These are phyloP conservation scores for Andinoacara biseriatus DNA, from an alignment of 2,113 vertebrate species.

Conservation along the genomic window DNA sequence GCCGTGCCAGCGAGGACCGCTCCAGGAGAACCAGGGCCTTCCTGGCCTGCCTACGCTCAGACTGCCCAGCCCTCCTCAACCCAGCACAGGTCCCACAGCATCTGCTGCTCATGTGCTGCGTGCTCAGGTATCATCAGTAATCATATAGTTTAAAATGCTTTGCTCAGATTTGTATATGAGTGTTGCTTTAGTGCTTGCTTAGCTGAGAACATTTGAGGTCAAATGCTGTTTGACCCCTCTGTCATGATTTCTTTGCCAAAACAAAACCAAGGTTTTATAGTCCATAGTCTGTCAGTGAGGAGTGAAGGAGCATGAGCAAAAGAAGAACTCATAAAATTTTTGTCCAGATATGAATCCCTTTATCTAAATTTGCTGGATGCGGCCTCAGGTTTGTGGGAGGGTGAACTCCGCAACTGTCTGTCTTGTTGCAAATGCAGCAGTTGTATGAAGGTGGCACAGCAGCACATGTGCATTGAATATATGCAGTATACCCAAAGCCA, in stretches of 20 bases:
- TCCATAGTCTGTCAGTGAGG: no score
- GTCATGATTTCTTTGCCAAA: no score
- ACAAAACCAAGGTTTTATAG: neutral
- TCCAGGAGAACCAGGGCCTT: constrained; percentile 91
- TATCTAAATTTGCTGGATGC: fast-evolving
- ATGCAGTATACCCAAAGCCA: neutral
- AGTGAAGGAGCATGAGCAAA: neutral
- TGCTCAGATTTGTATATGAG: neutral
- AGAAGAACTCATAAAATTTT: no score
- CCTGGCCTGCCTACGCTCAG: constrained; percentile 91
- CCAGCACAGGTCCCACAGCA: constrained; percentile 90
- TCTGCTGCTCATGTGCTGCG: constrained; percentile 94
- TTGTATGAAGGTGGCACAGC: neutral
- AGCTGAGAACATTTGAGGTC: neutral
- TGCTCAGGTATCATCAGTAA: constrained; percentile 81
- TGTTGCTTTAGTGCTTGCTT: neutral
- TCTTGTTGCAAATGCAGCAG: neutral
- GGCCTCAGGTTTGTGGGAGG: no score
- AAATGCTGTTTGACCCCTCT: no score
- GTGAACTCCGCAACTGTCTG: neutral
- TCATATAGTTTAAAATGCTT: neutral
- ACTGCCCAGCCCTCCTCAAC: constrained; percentile 91
- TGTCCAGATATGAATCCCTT: no score
- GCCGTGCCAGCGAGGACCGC: constrained; percentile 91
- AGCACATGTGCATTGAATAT: neutral